phyloP scores from a whole-genome alignment of 2,888 invertebrate species.

The Urechis unicinctus region DNA sequence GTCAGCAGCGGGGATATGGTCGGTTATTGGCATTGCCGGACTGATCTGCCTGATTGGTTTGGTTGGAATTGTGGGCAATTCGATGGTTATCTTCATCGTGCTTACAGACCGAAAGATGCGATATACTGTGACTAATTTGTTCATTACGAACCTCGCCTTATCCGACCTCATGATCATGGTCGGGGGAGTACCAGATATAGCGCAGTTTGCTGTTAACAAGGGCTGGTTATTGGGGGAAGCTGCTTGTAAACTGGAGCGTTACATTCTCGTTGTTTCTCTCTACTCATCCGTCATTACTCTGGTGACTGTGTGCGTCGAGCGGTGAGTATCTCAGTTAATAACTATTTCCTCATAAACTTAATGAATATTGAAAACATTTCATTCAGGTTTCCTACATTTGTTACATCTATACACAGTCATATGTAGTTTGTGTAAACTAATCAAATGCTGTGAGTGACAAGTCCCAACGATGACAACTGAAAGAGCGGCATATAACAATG shows the following conservation, averaged over 20 bases:
- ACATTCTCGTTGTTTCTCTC: slow-evolving; percentile 48
- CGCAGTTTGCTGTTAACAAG: slow-evolving; percentile 40
- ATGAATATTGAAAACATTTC: too few species aligned
- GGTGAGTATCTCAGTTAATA: slow-evolving; percentile 21
- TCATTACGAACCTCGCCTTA: slow-evolving; percentile 44
- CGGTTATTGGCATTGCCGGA: slow-evolving; percentile 24
- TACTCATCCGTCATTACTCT: slow-evolving; percentile 52
- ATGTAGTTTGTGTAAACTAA: too few species aligned
- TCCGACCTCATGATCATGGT: slow-evolving; percentile 48
- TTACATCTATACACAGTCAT: too few species aligned
- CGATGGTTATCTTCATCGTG: slow-evolving; percentile 43
- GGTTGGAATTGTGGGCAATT: slow-evolving; percentile 37
- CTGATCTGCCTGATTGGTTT: slow-evolving; percentile 41
- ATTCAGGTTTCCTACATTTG: too few species aligned
- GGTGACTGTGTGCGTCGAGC: slow-evolving; percentile 50
- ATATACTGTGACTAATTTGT: slow-evolving; percentile 42
- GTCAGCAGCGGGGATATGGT: too few species aligned
- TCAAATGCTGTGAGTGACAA: too few species aligned
- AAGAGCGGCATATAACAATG: too few species aligned
- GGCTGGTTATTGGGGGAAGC: slow-evolving; percentile 37
- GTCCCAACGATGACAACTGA: too few species aligned
- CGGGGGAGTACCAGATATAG: slow-evolving; percentile 46
- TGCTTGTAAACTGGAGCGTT: slow-evolving; percentile 46
- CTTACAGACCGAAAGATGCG: slow-evolving; percentile 44
- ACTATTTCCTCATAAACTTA: too few species aligned